phyloP scores from a whole-genome alignment of 2,797 vertebrate genomes.

The Parauchenoglanis ngamensis region DNA sequence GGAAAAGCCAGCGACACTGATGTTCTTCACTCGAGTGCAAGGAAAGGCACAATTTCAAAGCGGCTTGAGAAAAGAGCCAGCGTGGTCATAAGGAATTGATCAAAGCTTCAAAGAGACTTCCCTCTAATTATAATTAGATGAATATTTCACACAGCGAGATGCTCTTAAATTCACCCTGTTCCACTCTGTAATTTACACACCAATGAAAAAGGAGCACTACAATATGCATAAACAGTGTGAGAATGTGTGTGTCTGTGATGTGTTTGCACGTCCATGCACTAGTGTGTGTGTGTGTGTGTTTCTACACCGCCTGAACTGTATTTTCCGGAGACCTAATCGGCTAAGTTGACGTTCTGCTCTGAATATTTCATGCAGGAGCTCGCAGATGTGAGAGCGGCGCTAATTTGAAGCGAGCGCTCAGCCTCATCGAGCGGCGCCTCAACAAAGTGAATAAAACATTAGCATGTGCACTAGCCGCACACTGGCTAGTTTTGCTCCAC shows the following conservation, averaged over 20 bases:
- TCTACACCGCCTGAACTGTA: constrained; percentile 26
- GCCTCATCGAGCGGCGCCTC: constrained; percentile 66
- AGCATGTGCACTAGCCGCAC: constrained; percentile 58
- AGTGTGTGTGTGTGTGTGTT: constrained; percentile 4
- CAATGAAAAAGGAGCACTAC: constrained; percentile 28
- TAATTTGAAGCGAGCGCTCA: constrained; percentile 63
- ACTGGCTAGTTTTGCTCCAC: constrained; percentile 42
- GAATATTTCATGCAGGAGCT: constrained; percentile 76
- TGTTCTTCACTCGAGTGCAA: constrained; percentile 46
- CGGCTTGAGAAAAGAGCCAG: constrained; percentile 55
- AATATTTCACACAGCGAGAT: constrained; percentile 48
- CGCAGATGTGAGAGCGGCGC: constrained; percentile 65
- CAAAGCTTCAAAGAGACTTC: constrained; percentile 56
- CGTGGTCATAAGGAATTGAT: constrained; percentile 65
- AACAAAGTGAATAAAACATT: constrained; percentile 81
- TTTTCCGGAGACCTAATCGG: constrained; percentile 62
- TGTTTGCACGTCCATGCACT: not conserved
- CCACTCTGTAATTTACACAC: constrained; percentile 42
- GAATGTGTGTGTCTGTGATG: constrained; percentile 9
- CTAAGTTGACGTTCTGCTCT: constrained; percentile 66
- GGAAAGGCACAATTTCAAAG: constrained; percentile 57
- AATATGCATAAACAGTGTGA: constrained; percentile 40
- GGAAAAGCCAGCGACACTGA: constrained; percentile 16
- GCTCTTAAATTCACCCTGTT: constrained; percentile 32
- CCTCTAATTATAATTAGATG: constrained; percentile 47